Evolutionary conservation across 2,888 invertebrate genomes (phyloP).

Genomic region (Polydrusus pterygomalis): DNA sequence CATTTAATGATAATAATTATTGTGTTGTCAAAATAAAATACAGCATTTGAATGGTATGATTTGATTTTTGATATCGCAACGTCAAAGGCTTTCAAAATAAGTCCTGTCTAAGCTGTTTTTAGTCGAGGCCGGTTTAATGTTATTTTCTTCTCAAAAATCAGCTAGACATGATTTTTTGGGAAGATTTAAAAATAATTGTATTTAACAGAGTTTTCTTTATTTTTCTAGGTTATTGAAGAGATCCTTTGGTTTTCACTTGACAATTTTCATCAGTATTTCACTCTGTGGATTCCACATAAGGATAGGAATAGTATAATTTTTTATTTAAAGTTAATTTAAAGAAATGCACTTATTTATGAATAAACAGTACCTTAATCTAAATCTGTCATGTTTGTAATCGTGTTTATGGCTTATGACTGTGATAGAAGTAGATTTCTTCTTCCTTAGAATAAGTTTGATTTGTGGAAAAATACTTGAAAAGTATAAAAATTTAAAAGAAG

Average conservation of each 20-base stretch:
- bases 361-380: slow-evolving; percentile 18
- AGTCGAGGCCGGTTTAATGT: too few relatives aligned
- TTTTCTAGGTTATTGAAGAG: slow-evolving; percentile 53
- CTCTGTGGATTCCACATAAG: slow-evolving; percentile 38
- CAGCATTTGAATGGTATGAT: too few relatives aligned
- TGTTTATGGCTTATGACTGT: slow-evolving; percentile 41
- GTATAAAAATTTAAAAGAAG: slow-evolving; percentile 14
- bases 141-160: too few relatives aligned
- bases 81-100: too few relatives aligned
- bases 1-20: too few relatives aligned
- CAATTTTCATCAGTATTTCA: slow-evolving; percentile 39
- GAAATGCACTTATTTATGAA: slow-evolving; percentile 22
- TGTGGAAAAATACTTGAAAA: slow-evolving; percentile 22
- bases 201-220: slow-evolving; percentile 25
- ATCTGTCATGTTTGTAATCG: slow-evolving; percentile 47
- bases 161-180: too few relatives aligned
- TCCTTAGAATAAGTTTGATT: slow-evolving; percentile 33
- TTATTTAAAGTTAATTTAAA: slow-evolving; percentile 14
- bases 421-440: slow-evolving; percentile 52
- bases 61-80: too few relatives aligned
- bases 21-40: too few relatives aligned
- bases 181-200: too few relatives aligned
- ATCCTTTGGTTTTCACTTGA: slow-evolving; percentile 21
- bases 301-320: slow-evolving; percentile 34
- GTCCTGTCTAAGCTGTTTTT: too few relatives aligned